Conservation (phyloP, 2,888 invertebrate genomes). For the Spilosoma lubricipeda region DNA sequence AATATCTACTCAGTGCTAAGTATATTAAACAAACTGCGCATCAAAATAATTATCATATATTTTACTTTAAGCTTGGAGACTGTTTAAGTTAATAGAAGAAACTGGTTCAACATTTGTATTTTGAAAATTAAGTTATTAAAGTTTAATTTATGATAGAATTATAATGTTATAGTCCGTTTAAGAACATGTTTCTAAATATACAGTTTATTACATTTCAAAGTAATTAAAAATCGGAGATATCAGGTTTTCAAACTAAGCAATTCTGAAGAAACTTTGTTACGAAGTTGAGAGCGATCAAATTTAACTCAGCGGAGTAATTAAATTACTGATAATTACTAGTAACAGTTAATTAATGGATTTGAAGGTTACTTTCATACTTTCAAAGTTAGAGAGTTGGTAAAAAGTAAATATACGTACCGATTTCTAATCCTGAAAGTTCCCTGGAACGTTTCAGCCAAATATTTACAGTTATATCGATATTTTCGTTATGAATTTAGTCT, state of each 20-base stretch:
- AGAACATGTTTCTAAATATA: not conserved
- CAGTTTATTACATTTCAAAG: not conserved
- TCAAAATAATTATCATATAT: not conserved
- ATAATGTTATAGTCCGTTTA: not conserved
- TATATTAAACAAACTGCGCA: not conserved
- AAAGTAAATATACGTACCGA: slow-evolving; percentile 49
- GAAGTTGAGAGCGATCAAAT: slow-evolving; percentile 54
- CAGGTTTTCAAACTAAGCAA: slow-evolving; percentile 20
- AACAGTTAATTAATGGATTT: slow-evolving; percentile 57
- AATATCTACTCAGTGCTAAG: too few relatives aligned
- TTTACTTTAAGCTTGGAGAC: not conserved
- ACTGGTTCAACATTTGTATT: not conserved
- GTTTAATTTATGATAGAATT: not conserved
- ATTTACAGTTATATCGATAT: slow-evolving; percentile 44
- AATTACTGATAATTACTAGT: slow-evolving; percentile 56
- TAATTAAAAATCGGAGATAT: slow-evolving; percentile 16
- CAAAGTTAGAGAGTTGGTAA: slow-evolving; percentile 44
- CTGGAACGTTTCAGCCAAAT: slow-evolving; percentile 53
- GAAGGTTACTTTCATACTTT: slow-evolving; percentile 46
- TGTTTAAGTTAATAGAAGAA: not conserved
- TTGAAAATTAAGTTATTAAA: not conserved
- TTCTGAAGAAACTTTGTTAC: slow-evolving; percentile 49
- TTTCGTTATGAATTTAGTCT: not conserved
- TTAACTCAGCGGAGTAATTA: slow-evolving; percentile 52
- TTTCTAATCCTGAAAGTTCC: slow-evolving; percentile 40